Conservation (phyloP, 2,888 invertebrate genomes). For the Tanaodytes sp. region DNA sequence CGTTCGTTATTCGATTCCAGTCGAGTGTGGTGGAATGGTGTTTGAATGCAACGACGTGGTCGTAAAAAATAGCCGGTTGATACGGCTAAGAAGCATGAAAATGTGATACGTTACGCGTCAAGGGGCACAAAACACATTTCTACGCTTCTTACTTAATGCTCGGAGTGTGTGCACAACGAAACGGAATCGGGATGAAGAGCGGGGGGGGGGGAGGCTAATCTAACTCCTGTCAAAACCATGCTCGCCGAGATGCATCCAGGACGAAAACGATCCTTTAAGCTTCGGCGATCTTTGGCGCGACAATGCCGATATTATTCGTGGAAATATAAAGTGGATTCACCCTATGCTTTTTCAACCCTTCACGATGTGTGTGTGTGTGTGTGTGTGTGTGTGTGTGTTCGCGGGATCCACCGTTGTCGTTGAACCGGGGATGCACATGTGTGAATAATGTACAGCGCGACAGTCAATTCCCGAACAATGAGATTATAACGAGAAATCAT, state of each 20-base stretch:
- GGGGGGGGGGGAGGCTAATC: constrained; percentile 66
- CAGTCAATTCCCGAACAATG: constrained; percentile 69
- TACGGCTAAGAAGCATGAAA: constrained; percentile 15
- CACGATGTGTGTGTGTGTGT: constrained; percentile 37
- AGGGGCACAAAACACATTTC: constrained; percentile 24
- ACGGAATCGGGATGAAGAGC: no score
- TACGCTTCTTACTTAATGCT: constrained; percentile 38
- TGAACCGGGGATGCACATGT: constrained; percentile 46
- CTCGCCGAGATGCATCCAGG: constrained; percentile 58
- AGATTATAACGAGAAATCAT: constrained; percentile 55
- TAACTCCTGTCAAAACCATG: constrained; percentile 68
- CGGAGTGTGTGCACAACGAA: constrained; percentile 23
- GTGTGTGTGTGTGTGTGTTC: constrained; percentile 32
- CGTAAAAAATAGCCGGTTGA: constrained; percentile 8
- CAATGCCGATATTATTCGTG: constrained; percentile 68
- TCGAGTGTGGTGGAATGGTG: no score
- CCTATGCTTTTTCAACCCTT: constrained; percentile 58
- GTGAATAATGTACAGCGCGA: constrained; percentile 54
- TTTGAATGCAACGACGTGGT: neutral
- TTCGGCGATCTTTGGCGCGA: constrained; percentile 55
- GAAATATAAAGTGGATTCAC: constrained; percentile 60
- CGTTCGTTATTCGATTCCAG: no score
- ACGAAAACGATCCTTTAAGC: constrained; percentile 47
- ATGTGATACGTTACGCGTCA: constrained; percentile 36
- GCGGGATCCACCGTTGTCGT: constrained; percentile 26